Base-by-base conservation (phyloP, 2,113 vertebrate genomes). In the Podilymbus podiceps region DNA sequence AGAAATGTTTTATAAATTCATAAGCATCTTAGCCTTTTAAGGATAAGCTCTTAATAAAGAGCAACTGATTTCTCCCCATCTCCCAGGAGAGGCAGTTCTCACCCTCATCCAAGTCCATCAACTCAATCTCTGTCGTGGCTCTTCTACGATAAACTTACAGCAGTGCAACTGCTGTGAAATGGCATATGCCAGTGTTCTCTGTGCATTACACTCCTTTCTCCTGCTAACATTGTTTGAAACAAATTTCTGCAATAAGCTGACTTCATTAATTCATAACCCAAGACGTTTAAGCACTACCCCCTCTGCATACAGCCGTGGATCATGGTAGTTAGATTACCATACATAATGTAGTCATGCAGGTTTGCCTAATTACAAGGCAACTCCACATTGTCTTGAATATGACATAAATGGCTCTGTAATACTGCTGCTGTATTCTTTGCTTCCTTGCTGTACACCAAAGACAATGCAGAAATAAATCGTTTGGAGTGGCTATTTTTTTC, bases 11-110 rank as follows among this genome's bases (percentile, higher is more conserved):
- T 67, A 84, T 7, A 66, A 81, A 88, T 91, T 42, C 0, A 0
- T 80, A 89, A 89, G 46, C 63, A 66, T 50, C n/a, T 68, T 40
- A 75, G 53, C 50, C 69, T 89, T 66, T 85, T 76, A 93, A 52
- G 10, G 63, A 83, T 68, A 89, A 95, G 67, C 69, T 92, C 77
- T 95, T 89, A 58, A 89, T 73, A 35, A 82, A 93, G 55, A 94
- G 66, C 72, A 97, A 91, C 38, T 71, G 87, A 78, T 92, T 91
- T 86, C 64, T 87, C 60, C 74, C 72, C 25, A 55, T 47, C 19
- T 50, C 77, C 74, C 84, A 80, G 66, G 38, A 87, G 46, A 93
- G 46, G 35, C 42, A 67, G n/a, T 33, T 88, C 63, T 89, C 22
- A 14, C 42, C 9, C 30, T 62, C 72, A 93, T 21, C 52, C 53